phyloP scores from a whole-genome alignment of 2,113 vertebrate species.

The rabbit (Oryctolagus cuniculus) region mOryCun1.1 NC_091447.1:64732501-64733000 shows the following conservation, averaged over 20 bases:
- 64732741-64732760: not conserved
- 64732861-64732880: not conserved
- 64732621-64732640: accelerated
- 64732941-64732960: not conserved
- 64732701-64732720: not conserved
- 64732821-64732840: not conserved
- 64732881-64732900: not conserved
- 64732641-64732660: not conserved
- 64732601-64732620: not conserved
- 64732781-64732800: not conserved
- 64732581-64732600: not conserved
- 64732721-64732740: not conserved
- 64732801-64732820: not conserved
- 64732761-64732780: not conserved
- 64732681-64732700: too few relatives aligned
- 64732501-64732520: too few relatives aligned
- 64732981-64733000: not conserved
- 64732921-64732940: not conserved
- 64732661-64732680: not conserved
- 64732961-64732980: not conserved
- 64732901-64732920: not conserved
- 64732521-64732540: not conserved
- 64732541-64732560: not conserved
- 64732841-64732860: accelerated
- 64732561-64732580: not conserved